Conservation (phyloP, 2,113 vertebrate species). For the Siphamia tubifer region DNA sequence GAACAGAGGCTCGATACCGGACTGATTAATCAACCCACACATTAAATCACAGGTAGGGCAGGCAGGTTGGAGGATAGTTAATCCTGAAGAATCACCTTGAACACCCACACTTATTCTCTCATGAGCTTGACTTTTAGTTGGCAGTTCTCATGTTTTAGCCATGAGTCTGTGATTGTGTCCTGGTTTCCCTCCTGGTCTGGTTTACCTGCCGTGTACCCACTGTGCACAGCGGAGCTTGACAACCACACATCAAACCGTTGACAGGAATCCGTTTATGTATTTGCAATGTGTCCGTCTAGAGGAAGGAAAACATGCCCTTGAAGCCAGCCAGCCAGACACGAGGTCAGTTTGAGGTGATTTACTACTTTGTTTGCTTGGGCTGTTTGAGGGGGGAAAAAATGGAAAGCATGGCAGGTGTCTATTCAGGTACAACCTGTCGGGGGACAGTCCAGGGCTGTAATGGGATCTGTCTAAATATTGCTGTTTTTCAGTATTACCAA, state of each 20-base stretch:
- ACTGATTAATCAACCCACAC: constrained; percentile 53
- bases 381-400: constrained; percentile 15
- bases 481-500: constrained; percentile 34
- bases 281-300: constrained; percentile 60
- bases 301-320: constrained; percentile 61
- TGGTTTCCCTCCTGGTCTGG: neutral
- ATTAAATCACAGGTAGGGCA: constrained; percentile 47
- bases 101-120: constrained; percentile 33
- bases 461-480: constrained; percentile 9
- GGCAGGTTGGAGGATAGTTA: constrained; percentile 14
- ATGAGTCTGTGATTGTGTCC: neutral
- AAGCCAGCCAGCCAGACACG: constrained; percentile 32
- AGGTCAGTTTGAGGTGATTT: constrained; percentile 51
- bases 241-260: constrained; percentile 52
- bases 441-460: constrained; percentile 6
- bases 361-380: constrained; percentile 33
- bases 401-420: constrained; percentile 33
- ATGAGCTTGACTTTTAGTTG: constrained; percentile 29
- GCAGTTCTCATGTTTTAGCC: neutral
- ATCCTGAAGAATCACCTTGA: constrained; percentile 54
- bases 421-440: constrained; percentile 30
- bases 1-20: constrained; percentile 35
- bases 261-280: constrained; percentile 72
- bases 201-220: constrained; percentile 30
- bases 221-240: constrained; percentile 29